A percentile compares a stretch with the other conserved stretches of the same genome.
Evolutionary conservation across 2,888 invertebrate species (phyloP).

Genomic region (Adela reaumurella): DNA sequence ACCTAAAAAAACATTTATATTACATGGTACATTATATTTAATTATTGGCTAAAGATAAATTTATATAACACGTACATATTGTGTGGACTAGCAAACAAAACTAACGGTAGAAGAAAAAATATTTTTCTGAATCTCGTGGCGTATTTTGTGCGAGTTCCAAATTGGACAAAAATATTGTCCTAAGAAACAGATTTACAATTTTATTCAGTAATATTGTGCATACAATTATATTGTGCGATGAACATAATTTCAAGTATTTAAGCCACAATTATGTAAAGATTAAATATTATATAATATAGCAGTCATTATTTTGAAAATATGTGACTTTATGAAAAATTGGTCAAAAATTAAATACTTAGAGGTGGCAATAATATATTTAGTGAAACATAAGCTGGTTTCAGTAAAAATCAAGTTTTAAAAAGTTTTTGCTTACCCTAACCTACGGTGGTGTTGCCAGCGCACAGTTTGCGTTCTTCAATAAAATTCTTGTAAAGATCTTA

Average conservation of each 20-base stretch:
- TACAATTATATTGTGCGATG: too few relatives aligned
- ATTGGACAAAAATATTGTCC: too few relatives aligned
- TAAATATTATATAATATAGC: too few relatives aligned
- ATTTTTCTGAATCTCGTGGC: too few relatives aligned
- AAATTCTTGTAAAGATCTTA: too few relatives aligned
- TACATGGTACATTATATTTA: conserved; percentile 51
- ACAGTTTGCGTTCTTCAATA: too few relatives aligned
- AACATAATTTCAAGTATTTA: too few relatives aligned
- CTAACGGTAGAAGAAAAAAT: conserved; percentile 23
- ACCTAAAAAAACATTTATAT: conserved; percentile 49
- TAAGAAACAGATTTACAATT: too few relatives aligned
- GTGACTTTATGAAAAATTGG: conserved; percentile 3
- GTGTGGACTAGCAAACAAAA: conserved; percentile 54
- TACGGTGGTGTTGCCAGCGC: background rate
- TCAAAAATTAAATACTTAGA: conserved; percentile 1
- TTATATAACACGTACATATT: conserved; percentile 47
- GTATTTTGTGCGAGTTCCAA: too few relatives aligned
- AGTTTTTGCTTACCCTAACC: conserved; percentile 2
- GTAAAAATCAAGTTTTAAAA: conserved; percentile 3
- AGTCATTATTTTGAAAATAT: background rate
- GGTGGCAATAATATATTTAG: conserved; percentile 1
- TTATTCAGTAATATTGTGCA: too few relatives aligned
- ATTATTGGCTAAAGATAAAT: conserved; percentile 53
- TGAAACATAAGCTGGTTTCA: conserved; percentile 3
- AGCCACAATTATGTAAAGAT: too few relatives aligned